These are phyloP conservation scores for Strix uralensis DNA, from an alignment of 2,113 vertebrate genomes.

Conservation along the genomic window DNA sequence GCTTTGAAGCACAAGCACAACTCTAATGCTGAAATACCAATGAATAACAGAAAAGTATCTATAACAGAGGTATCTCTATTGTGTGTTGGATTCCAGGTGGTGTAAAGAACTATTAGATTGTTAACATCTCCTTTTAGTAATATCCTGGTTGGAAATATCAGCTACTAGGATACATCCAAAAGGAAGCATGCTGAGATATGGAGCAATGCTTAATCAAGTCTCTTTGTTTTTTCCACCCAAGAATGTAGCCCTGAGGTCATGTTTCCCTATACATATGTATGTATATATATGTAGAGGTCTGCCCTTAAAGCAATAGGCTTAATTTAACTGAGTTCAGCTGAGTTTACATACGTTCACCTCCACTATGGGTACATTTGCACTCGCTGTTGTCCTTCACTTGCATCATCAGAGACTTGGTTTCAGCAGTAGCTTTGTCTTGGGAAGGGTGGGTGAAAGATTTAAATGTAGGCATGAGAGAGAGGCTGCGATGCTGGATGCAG, in stretches of 20 bases:
- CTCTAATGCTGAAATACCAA: neutral
- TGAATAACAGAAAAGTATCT: neutral
- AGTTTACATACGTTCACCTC: neutral
- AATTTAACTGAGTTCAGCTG: neutral
- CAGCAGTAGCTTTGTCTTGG: neutral
- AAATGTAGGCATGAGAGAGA: neutral
- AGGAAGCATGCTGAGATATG: rapidly evolving
- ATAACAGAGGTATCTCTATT: neutral
- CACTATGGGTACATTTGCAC: neutral
- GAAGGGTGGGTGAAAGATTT: neutral
- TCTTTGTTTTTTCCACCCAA: neutral
- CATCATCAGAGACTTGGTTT: neutral
- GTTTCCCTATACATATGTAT: rapidly evolving
- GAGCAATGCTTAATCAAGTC: neutral
- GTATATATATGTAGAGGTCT: neutral
- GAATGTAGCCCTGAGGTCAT: neutral
- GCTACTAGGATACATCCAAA: neutral
- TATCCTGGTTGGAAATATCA: neutral
- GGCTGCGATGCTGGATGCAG: neutral
- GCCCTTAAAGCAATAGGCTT: neutral
- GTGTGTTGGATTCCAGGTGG: neutral
- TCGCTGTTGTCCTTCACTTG: neutral
- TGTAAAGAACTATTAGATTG: neutral
- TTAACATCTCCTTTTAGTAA: neutral
- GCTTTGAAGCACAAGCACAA: neutral